Conservation (phyloP, 2,797 vertebrate species). For the Sebastes kiyomatsui region DNA sequence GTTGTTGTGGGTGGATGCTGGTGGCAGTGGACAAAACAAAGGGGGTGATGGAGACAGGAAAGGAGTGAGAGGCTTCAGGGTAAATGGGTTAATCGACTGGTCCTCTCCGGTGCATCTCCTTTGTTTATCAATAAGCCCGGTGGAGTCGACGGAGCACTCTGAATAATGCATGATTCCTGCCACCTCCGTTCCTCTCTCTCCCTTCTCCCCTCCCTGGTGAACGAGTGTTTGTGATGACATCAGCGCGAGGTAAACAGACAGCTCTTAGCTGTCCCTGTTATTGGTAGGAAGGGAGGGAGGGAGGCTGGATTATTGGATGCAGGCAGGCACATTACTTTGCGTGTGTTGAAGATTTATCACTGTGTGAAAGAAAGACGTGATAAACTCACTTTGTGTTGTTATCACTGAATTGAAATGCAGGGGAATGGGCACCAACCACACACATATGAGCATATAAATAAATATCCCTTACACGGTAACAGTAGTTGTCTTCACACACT, state of each 20-base stretch:
- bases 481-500: conserved; percentile 21
- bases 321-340: conserved; percentile 58
- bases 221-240: conserved; percentile 90
- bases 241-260: conserved; percentile 86
- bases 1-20: conserved; percentile 45
- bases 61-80: conserved; percentile 77
- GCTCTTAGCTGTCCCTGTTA: conserved; percentile 79
- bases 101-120: conserved; percentile 86
- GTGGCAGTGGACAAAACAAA: conserved; percentile 37
- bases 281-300: conserved; percentile 32
- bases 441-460: background rate
- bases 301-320: conserved; percentile 59
- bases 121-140: conserved; percentile 90
- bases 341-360: conserved; percentile 64
- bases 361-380: conserved; percentile 18
- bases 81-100: conserved; percentile 93
- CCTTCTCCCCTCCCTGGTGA: conserved; percentile 66
- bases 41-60: conserved; percentile 35
- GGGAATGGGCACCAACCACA: conserved; percentile 1
- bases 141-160: conserved; percentile 82
- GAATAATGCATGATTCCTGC: conserved; percentile 89
- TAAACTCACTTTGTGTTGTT: conserved; percentile 47
- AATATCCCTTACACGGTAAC: conserved; percentile 22
- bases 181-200: conserved; percentile 69
- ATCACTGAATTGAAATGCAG: conserved; percentile 36